Conservation (phyloP, 2,888 invertebrate genomes). For the Abscondita cerata region DNA sequence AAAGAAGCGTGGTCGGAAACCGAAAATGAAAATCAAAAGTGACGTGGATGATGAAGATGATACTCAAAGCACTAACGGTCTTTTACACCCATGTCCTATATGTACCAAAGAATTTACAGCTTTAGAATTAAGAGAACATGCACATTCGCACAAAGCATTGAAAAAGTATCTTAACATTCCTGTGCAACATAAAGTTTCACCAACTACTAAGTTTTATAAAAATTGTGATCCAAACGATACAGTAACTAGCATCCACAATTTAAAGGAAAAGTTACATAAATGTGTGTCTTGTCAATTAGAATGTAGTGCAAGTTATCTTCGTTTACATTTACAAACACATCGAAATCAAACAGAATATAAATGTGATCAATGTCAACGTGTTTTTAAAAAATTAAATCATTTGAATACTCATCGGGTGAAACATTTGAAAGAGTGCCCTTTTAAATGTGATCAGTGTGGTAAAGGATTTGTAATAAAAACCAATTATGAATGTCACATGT, state of each 20-base stretch:
- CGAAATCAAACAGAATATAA: slow-evolving; percentile 44
- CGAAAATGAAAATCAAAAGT: slow-evolving; percentile 11
- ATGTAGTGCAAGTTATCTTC: slow-evolving; percentile 41
- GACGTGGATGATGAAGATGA: slow-evolving; percentile 1
- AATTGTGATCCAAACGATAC: slow-evolving; percentile 18
- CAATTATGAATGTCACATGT: slow-evolving; percentile 50
- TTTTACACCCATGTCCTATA: slow-evolving; percentile 46
- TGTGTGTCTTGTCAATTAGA: slow-evolving; percentile 46
- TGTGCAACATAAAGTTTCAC: slow-evolving; percentile 36
- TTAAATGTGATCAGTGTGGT: slow-evolving; percentile 47
- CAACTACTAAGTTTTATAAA: slow-evolving; percentile 34
- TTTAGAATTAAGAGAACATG: slow-evolving; percentile 44
- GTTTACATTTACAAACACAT: slow-evolving; percentile 45
- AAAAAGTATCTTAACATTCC: slow-evolving; percentile 47
- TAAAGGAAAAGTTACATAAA: slow-evolving; percentile 42
- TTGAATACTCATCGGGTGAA: slow-evolving; percentile 48
- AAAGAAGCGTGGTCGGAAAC: slow-evolving; percentile 28
- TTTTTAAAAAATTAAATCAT: slow-evolving; percentile 49
- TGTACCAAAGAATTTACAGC: slow-evolving; percentile 46
- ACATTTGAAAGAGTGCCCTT: slow-evolving; percentile 50
- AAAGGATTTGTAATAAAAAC: slow-evolving; percentile 50
- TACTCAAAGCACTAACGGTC: not conserved
- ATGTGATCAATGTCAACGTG: slow-evolving; percentile 49
- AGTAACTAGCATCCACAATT: slow-evolving; percentile 36
- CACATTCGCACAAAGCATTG: slow-evolving; percentile 47